Percentiles rank a stretch among this genome's conserved stretches.
These are phyloP conservation scores for Philhelius pedissequus DNA, from an alignment of 2,888 invertebrate species.

Conservation along the genomic window DNA sequence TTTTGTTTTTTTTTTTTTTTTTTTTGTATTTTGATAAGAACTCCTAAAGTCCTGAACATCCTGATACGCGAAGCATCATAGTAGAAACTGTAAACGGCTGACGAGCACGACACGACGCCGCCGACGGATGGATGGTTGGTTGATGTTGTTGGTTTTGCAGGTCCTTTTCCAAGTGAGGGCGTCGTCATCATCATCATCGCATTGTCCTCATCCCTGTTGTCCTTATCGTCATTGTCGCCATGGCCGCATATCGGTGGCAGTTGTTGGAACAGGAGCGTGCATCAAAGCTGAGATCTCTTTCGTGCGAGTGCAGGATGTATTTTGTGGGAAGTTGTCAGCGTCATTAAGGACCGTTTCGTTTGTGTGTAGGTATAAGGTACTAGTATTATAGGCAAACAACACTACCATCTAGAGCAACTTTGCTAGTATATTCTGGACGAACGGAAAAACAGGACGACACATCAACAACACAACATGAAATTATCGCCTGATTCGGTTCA, in stretches of 20 bases:
- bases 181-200: constrained; percentile 62
- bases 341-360: constrained; percentile 45
- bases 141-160: constrained; percentile 67
- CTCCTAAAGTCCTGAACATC: constrained; percentile 7
- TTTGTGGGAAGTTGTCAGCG: constrained; percentile 63
- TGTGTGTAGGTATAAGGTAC: constrained; percentile 9
- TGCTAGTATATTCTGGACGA: constrained; percentile 4
- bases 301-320: constrained; percentile 61
- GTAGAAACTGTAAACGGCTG: constrained; percentile 23
- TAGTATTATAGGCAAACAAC: constrained; percentile 41
- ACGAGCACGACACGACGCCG: constrained; percentile 21
- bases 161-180: constrained; percentile 67
- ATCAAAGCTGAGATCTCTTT: constrained; percentile 65
- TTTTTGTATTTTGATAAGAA: constrained; percentile 42
- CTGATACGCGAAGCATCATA: constrained; percentile 50
- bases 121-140: constrained; percentile 67
- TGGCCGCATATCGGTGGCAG: constrained; percentile 24
- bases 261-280: constrained; percentile 57
- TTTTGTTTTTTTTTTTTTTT: constrained; percentile 5
- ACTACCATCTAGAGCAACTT: constrained; percentile 36
- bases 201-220: constrained; percentile 18
- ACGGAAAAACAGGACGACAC: constrained; percentile 38
- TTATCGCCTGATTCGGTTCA: constrained; percentile 48
- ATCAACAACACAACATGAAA: constrained; percentile 60
- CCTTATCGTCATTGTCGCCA: constrained; percentile 1